Conservation (phyloP, 2,888 invertebrate species). For the Polia nebulosa region DNA sequence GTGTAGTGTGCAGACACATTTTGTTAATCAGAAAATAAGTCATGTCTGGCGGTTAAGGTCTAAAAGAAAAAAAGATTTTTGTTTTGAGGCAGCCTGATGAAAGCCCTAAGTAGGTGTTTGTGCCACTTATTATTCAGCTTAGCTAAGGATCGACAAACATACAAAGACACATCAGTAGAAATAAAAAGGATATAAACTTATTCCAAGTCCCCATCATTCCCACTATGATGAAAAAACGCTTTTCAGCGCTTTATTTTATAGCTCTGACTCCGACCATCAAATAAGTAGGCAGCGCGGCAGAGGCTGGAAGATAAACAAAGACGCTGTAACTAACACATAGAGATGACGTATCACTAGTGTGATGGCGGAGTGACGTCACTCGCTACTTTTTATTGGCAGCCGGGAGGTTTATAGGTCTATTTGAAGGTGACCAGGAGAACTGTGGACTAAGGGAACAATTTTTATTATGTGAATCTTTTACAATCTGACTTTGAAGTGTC, state of each 20-base stretch:
- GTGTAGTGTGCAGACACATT: too few relatives aligned
- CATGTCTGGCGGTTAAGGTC: too few relatives aligned
- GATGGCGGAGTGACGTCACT: slow-evolving; percentile 59
- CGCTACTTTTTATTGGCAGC: slow-evolving; percentile 72
- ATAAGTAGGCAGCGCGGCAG: slow-evolving; percentile 49
- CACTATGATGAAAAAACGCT: slow-evolving; percentile 43
- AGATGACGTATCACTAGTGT: slow-evolving; percentile 43
- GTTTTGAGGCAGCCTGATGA: background rate
- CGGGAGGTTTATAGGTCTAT: slow-evolving; percentile 54
- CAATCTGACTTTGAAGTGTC: too few relatives aligned
- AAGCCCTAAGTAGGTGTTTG: background rate
- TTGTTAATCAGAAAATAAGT: too few relatives aligned
- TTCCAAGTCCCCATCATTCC: slow-evolving; percentile 29
- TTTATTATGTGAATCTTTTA: too few relatives aligned
- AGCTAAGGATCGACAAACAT: background rate
- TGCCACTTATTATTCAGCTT: background rate
- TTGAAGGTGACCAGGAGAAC: slow-evolving; percentile 15
- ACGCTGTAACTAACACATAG: slow-evolving; percentile 51
- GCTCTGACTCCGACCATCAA: slow-evolving; percentile 34
- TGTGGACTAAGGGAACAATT: background rate
- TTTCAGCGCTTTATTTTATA: slow-evolving; percentile 45
- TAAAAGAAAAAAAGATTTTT: too few relatives aligned
- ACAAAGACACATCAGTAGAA: slow-evolving; percentile 8
- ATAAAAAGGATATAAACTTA: slow-evolving; percentile 36
- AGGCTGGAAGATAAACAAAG: slow-evolving; percentile 51